A percentile compares a stretch with the other conserved stretches of the same genome.
Conservation (phyloP, 2,113 vertebrate genomes). For the Onychorhynchus coronatus region DNA sequence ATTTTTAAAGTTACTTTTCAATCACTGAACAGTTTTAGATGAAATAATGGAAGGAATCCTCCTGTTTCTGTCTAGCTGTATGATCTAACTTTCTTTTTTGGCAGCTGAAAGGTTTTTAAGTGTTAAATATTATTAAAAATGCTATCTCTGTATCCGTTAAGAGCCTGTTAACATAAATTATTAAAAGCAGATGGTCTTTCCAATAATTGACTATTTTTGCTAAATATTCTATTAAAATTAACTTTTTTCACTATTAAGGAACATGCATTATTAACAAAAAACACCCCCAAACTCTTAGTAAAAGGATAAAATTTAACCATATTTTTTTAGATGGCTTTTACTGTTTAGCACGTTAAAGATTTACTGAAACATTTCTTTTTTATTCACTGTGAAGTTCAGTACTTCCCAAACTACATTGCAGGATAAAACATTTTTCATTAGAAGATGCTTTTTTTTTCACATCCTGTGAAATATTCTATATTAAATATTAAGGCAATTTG, state of each 20-base stretch:
- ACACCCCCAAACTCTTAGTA: background rate
- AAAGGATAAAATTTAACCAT: background rate
- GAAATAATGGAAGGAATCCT: background rate
- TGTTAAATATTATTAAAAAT: slow-evolving; percentile 9
- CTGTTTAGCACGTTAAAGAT: background rate
- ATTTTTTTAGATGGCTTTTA: background rate
- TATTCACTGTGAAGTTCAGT: background rate
- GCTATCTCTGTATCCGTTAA: background rate
- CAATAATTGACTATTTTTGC: background rate
- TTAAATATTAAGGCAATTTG: background rate
- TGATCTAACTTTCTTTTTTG: background rate
- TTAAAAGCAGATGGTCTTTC: background rate
- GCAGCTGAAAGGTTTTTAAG: background rate
- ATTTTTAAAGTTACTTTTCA: background rate
- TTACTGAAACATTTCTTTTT: background rate
- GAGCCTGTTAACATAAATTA: background rate
- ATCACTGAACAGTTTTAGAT: background rate
- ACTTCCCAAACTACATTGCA: background rate
- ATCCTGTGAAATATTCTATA: background rate
- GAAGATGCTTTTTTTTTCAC: background rate
- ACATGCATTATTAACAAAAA: background rate
- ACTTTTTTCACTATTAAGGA: background rate
- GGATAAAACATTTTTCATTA: background rate
- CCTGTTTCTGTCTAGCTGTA: background rate
- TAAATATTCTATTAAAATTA: background rate